Base-by-base conservation (phyloP, 2,888 invertebrate genomes). In the Ischnus inquisitorius region DNA sequence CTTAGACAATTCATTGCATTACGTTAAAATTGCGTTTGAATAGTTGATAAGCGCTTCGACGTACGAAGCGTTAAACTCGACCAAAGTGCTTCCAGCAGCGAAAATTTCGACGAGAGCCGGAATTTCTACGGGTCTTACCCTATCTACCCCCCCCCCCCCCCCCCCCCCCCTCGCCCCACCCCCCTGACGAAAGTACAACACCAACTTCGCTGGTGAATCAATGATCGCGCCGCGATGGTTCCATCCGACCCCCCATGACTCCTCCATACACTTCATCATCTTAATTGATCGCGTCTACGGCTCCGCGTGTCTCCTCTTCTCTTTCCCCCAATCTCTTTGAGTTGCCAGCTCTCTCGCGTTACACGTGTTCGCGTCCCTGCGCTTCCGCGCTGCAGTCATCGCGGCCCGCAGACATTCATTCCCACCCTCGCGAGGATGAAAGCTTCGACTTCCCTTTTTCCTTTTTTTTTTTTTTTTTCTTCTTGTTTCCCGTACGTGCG, bases 211-310 rank as follows among this genome's bases (percentile, higher is more conserved):
- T 39, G 67, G 67, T 25, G 83, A 80, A 80, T 80, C 83, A 80
- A 83, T 80, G 83, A 83, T 79, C 71, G 75, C 71, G 64, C 57
- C 28, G 71, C 51, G 72, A 68, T 80, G 72, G 46, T 51, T 34
- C 76, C 12, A 16, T 14, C 1, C 25, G 4, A 14, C 2, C 14
- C 60, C 25, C 25, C 6, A 34, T 34, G 34, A 34, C 22, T 57
- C 60, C 60, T 5, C 28, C 12, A 19, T 57, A 41, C 46, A 57
- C 64, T 80, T 48, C 80, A 83, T 83, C 83, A 83, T 83, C 83
- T 83, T 83, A 83, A 83, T 83, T 83, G 80, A 83, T 83, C 77
- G 80, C 34, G 76, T 83, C 83, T 83, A 65, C 76, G 48, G 62
- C 22, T 16, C 34, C 48, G n/a, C n/a, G 71, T 71, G 19, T 19